Conservation (phyloP, 2,888 invertebrate species). For the Macaria liturata region DNA sequence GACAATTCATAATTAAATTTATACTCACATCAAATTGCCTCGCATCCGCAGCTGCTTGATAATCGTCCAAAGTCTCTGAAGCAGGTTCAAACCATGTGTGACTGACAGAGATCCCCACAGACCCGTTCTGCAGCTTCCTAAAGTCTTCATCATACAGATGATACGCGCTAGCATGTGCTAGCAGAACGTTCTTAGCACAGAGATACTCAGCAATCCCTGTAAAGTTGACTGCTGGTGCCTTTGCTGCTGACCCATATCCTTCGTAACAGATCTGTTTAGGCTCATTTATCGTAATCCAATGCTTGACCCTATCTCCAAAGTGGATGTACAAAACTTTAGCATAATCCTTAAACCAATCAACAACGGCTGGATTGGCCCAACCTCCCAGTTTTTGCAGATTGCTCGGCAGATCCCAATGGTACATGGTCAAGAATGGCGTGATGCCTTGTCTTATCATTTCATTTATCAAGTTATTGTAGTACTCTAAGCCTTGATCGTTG, state of each 20-base stretch:
- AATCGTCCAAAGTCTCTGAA: conserved; percentile 68
- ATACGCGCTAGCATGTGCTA: conserved; percentile 81
- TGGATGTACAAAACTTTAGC: conserved; percentile 75
- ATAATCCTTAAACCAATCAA: conserved; percentile 81
- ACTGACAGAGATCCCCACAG: conserved; percentile 60
- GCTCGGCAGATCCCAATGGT: conserved; percentile 85
- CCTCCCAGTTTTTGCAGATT: conserved; percentile 82
- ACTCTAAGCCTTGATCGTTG: conserved; percentile 83
- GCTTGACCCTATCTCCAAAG: conserved; percentile 74
- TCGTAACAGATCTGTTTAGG: conserved; percentile 67
- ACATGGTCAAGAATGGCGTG: conserved; percentile 82
- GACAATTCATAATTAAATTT: too few relatives aligned
- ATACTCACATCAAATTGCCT: conserved; percentile 79
- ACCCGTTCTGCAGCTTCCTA: conserved; percentile 49
- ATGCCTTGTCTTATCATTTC: conserved; percentile 81
- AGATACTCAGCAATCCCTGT: conserved; percentile 77
- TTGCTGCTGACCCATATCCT: conserved; percentile 57
- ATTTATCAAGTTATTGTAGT: conserved; percentile 86
- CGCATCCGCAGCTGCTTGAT: conserved; percentile 76
- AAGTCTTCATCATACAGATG: conserved; percentile 61
- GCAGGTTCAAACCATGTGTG: conserved; percentile 78
- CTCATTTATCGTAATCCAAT: conserved; percentile 85
- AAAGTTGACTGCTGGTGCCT: conserved; percentile 62
- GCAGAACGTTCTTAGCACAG: conserved; percentile 78
- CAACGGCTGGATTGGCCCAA: conserved; percentile 80